phyloP scores from a whole-genome alignment of 2,113 vertebrate species.

The Salvator merianae region DNA sequence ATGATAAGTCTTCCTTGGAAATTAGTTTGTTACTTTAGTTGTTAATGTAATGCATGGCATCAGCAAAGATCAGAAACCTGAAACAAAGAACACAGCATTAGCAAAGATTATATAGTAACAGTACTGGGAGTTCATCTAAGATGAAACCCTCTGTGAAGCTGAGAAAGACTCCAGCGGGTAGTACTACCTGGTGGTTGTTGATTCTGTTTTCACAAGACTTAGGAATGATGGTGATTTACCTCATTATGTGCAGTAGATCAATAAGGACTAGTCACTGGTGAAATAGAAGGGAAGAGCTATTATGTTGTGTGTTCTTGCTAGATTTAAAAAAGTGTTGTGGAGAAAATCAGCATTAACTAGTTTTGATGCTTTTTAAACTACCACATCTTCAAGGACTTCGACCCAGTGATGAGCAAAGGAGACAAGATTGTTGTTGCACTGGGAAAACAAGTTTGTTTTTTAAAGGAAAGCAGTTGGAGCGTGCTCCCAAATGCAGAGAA shows the following conservation, averaged over 20 bases:
- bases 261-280: not conserved
- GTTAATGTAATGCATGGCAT: too few relatives aligned
- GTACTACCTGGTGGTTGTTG: not conserved
- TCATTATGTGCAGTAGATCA: not conserved
- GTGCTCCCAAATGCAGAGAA: not conserved
- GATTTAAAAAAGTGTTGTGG: not conserved
- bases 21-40: not conserved
- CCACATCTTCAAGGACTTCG: not conserved
- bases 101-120: not conserved
- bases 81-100: not conserved
- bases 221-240: not conserved
- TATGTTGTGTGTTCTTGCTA: not conserved
- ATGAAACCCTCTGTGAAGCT: too few relatives aligned
- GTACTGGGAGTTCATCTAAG: not conserved
- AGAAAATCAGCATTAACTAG: not conserved
- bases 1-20: not conserved
- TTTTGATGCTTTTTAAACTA: constrained; percentile 4
- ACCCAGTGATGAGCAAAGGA: not conserved
- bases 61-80: not conserved
- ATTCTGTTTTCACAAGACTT: not conserved
- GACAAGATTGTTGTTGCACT: not conserved
- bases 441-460: not conserved
- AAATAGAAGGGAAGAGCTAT: not conserved
- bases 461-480: not conserved
- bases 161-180: not conserved